phyloP scores from a whole-genome alignment of 1,140 invertebrate species.

The Holcopasites calliopsidis region DNA sequence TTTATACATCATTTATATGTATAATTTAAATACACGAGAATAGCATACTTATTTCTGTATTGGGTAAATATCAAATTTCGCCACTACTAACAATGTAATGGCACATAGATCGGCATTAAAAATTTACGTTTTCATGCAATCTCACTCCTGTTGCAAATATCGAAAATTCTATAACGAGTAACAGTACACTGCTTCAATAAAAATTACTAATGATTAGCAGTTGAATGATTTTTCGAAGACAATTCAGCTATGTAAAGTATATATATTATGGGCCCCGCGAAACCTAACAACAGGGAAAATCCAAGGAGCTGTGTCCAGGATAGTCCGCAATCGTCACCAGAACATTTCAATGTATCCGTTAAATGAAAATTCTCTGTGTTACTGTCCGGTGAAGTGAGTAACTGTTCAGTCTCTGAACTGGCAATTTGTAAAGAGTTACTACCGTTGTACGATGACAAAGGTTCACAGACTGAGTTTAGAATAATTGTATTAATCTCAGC shows the following conservation, averaged over 20 bases:
- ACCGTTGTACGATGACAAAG: constrained; percentile 49
- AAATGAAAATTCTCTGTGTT: constrained; percentile 43
- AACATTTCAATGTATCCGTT: constrained; percentile 73
- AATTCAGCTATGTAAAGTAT: constrained; percentile 72
- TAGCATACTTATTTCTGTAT: too few relatives aligned
- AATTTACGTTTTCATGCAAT: not conserved
- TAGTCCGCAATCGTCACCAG: constrained; percentile 77
- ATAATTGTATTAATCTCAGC: constrained; percentile 74
- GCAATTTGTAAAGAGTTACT: constrained; percentile 41
- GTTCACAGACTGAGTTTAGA: constrained; percentile 71
- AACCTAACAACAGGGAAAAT: constrained; percentile 73
- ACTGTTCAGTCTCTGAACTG: constrained; percentile 61
- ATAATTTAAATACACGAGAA: not conserved
- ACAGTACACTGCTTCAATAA: not conserved
- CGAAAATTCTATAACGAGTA: not conserved
- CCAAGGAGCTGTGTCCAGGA: constrained; percentile 75
- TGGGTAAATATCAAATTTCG: not conserved
- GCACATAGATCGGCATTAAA: not conserved
- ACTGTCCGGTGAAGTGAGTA: constrained; percentile 60
- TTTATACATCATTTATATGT: not conserved
- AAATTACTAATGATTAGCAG: constrained; percentile 30
- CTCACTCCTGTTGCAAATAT: not conserved
- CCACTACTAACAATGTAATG: not conserved
- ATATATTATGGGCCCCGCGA: constrained; percentile 75
- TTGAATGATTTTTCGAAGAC: constrained; percentile 61